A percentile compares a stretch with the other conserved stretches of the same genome.
These are phyloP conservation scores for Heliconius hortense DNA, from an alignment of 2,888 invertebrate genomes.

Conservation along the genomic window DNA sequence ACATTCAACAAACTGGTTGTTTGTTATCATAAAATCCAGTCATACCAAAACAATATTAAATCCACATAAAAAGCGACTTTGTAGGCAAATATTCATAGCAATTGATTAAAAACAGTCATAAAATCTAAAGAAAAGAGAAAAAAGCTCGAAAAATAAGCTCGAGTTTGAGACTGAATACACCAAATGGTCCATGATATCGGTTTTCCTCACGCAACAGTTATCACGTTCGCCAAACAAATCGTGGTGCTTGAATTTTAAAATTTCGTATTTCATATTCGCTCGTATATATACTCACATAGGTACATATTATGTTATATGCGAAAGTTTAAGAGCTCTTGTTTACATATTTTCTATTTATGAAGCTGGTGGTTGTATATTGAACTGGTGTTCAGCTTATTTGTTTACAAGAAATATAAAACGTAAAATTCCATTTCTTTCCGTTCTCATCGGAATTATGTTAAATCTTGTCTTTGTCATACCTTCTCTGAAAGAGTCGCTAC, in stretches of 20 bases:
- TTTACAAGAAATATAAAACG: too few species aligned
- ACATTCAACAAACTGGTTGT: background rate
- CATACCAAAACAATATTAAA: background rate
- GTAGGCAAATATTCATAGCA: background rate
- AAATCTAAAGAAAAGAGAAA: conserved; percentile 1
- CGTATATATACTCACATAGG: background rate
- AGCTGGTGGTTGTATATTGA: background rate
- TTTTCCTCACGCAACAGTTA: conserved; percentile 24
- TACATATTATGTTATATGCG: background rate
- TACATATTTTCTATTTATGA: background rate
- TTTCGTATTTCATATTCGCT: background rate
- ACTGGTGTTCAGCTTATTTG: background rate
- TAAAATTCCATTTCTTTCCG: too few species aligned
- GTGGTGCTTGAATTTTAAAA: conserved; percentile 18
- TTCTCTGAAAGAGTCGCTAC: too few species aligned
- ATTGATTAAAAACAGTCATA: conserved; percentile 14
- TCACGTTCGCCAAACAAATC: conserved; percentile 27
- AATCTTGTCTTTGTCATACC: too few species aligned
- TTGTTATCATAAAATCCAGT: background rate
- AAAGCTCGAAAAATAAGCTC: conserved; percentile 24
- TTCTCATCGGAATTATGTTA: too few species aligned
- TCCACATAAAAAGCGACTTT: background rate
- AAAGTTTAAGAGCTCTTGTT: conserved; percentile 4
- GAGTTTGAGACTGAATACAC: conserved; percentile 15
- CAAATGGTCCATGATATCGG: conserved; percentile 21